Base-by-base conservation (phyloP, 2,888 invertebrate species). In the Sinopyrophorus schimmeli region DNA sequence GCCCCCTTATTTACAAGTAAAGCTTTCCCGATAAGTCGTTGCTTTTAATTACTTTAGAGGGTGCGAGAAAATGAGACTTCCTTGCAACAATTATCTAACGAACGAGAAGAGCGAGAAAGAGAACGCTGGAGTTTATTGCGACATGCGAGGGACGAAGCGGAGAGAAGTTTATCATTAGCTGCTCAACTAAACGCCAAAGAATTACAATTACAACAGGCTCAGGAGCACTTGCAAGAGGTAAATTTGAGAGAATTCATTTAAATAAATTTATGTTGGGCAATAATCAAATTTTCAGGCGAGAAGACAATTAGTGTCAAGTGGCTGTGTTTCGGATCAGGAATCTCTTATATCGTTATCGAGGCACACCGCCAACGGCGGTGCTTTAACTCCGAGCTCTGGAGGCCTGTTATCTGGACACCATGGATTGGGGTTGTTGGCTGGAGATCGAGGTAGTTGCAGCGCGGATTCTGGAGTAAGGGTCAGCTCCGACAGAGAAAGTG, bases 91-190 rank as follows among this genome's bases (percentile, higher is more conserved):
- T 71, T 83, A 57, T 76, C 77, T 1, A 73, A 76, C 20, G 83
- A 83, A 68, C 72, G 82, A 35, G 82, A 82, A 6, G 91, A 92
- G 65, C 78, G 89, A 1, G 95, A 94, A 68, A 78, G 92, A 7
- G 94, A 95, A 72, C 83, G 93, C 39, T 92, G 92, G 80, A 91
- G 89, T 56, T 76, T 95, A 47, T 74, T 93, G 42, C 83, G 91
- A 61, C 91, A 92, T 68, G 94, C 93, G 0, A 79, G 92, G 24
- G 93, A 94, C 66, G 92, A 94, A 65, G 89, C 93, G 0, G 93
- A 95, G 71, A 79, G 92, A 48, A 89, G 91, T 14, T 78, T 93
- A 51, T 84, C 89, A 47, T 78, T 95, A 27, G 91, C 92, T 4
- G 89, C 92, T 5, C 92, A 92, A 63, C 81, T 95, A 14, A 92